Evolutionary conservation across 2,888 invertebrate genomes (phyloP), one percentile per base, ranked within the genome.

Genomic region (Drosophila dives): DNA sequence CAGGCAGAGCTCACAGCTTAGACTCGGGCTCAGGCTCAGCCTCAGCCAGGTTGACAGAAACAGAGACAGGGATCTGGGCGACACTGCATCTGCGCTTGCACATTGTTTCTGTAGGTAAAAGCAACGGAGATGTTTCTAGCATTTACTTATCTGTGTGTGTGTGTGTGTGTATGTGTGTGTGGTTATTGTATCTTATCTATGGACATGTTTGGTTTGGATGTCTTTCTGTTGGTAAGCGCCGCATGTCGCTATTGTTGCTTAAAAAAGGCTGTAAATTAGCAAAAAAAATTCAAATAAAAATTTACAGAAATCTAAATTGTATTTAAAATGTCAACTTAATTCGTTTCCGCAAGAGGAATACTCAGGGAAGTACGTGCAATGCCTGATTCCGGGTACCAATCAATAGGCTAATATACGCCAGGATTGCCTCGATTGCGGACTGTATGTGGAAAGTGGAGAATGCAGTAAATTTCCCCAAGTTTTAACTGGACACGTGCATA

Each of bases 311-410:
- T 48, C 2, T 10, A 2, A 10, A 17, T 49, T 33, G 5, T 59
- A 56, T 48, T 59, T 55, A n/a, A 12, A 32, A 4, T 51, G 29
- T n/a, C 12, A 32, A 26, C 3, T 26, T n/a, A 20, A 17, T 55
- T 17, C 12, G 8, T 10, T 20, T 38, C 91, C 97, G 97, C 97
- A 97, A 93, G 97, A 97, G 93, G 97, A 97, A 93, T 96, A 96
- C 85, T 97, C 97, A 10, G 98, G 97, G 20, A 97, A 97, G 93
- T 96, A 97, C 7, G 96, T 98, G 94, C 95, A 97, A 90, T 98
- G 98, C 89, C 94, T 96, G 29, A 94, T 96, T 77, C 94, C 95
- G 0, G 95, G 95, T 76, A 95, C 94, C 33, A 95, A 95, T 75
- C 95, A 94, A 86, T 98, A 98, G 98, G 96, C 96, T 0, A 75